These are phyloP conservation scores for Sinosuthora webbiana DNA, from an alignment of 2,113 vertebrate genomes.

Conservation along the genomic window DNA sequence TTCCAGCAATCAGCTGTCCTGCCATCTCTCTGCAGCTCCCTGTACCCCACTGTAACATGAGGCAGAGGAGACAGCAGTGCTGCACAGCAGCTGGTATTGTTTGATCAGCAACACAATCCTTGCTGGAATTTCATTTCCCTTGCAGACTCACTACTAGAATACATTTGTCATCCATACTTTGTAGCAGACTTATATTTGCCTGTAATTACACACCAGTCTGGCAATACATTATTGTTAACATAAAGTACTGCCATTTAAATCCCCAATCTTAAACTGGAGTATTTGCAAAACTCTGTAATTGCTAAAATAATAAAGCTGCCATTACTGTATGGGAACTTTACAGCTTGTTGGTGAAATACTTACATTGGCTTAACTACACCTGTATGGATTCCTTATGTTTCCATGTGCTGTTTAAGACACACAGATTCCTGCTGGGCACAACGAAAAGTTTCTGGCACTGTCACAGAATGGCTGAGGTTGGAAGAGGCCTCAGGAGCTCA, in stretches of 20 bases:
- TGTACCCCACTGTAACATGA: not conserved
- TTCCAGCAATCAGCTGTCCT: not conserved
- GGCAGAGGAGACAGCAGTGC: not conserved
- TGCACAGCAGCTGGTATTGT: conserved; percentile 22
- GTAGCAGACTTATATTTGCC: conserved; percentile 42
- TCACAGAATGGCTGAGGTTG: not conserved
- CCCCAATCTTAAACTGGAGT: not conserved
- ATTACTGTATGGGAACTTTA: conserved; percentile 10
- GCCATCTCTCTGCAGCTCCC: not conserved
- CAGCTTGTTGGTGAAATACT: not conserved
- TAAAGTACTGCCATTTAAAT: conserved; percentile 42
- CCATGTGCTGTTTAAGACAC: not conserved
- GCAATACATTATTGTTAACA: conserved; percentile 54
- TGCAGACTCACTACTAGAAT: conserved; percentile 18
- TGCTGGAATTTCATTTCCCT: conserved; percentile 48
- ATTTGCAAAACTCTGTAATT: conserved; percentile 41
- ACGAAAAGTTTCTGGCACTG: not conserved
- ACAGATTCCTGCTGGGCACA: not conserved
- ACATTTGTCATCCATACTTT: conserved; percentile 47
- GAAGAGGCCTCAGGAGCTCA: not conserved
- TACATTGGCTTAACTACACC: not conserved
- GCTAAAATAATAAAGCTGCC: conserved; percentile 44
- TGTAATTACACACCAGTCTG: conserved; percentile 48
- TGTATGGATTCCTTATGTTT: not conserved
- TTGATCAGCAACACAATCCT: conserved; percentile 40